Evolutionary conservation across 2,888 invertebrate species (phyloP), one percentile per base, ranked within the genome.

Genomic region (Hanleya hanleyi): DNA sequence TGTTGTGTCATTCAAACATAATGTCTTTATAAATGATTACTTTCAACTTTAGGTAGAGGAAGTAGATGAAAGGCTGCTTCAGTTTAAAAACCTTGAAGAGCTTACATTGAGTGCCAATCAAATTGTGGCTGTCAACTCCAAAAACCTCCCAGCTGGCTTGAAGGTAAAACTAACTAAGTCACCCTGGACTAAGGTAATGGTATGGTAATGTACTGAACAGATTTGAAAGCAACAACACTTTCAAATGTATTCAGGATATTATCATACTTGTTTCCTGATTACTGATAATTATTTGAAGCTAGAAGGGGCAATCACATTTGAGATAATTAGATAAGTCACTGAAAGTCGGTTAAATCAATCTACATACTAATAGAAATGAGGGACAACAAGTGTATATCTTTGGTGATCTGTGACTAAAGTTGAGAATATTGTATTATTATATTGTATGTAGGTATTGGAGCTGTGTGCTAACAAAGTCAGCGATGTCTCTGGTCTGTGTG

Each of bases 401-500:
- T 18, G 9, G 22, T 18, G 12, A 57, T 12, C 9, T 22, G 22
- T 57, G 22, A 18, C 12, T 22, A 57, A 9, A 57, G 15, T 18
- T 57, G n/a, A n/a, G 57, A 33, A 65, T 65, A 33, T 32, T 65
- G 33, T 69, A 15, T 18, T 62, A 35, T 26, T 64, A 7, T 37
- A 22, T 22, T 68, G 64, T 65, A 68, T 69, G 6, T 78, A 89
- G 88, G 87, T 89, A 2, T 70, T 90, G 69, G 90, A 90, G 76
- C 75, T 90, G 35, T 89, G 87, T 86, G 88, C 87, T 26, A 90
- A 90, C 77, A 74, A 85, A 50, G 87, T 90, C 69, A 83, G 83
- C 71, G 85, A 88, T 70, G 77, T 90, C 66, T 83, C 84, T 12
- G 79, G 82, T 6, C 79, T 90, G 32, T 88, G 89, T 81, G 72